Evolutionary conservation across 92 coral and sea anemone genomes (phyloP), one percentile per base, ranked within the genome.

Genomic region (Palythoa heliodiscus): DNA sequence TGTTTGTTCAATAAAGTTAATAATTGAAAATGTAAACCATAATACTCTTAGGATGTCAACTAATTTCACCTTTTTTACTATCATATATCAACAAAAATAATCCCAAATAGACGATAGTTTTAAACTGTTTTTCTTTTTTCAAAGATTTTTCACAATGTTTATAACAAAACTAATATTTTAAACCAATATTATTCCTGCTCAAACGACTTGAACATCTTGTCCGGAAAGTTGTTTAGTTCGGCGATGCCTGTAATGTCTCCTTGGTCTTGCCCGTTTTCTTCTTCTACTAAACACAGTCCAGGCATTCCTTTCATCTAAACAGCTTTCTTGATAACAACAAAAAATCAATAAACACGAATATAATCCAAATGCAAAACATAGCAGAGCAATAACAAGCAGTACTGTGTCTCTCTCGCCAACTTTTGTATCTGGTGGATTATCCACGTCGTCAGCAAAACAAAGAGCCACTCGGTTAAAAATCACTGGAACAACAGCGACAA

Each of bases 271-370:
- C 4, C 43, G 66, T 67, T 16, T 66, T 13, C 15, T 23, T 80
- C 25, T 66, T 38, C 19, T 38, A 52, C 67, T 14, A 47, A 23
- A 4, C 5, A 58, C 57, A 10, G 47, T 16, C 29, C 38, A 20
- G 2, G 0, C 73, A 12, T 15, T 43, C 20, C 37, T 67, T 29
- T 80, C 38, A 20, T 63, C 74, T 23, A 80, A 80, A 64, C 73
- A 80, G 74, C 43, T 80, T 24, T 80, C 84, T 69, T 9, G 71
- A 7, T 80, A 70, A 24, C 84, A 80, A 4, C 84, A 80, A 19
- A 66, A 68, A 6, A 67, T 22, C 22, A 48, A 39, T 22, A 63
- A 60, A 67, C 84, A 80, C 8, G 60, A 22, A 63, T 80, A 80
- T n/a, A 80, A 14, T 23, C 60, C 84, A 13, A 43, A 24, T 35